These are phyloP conservation scores for Neria commutata DNA, from an alignment of 2,888 invertebrate species.

Conservation along the genomic window DNA sequence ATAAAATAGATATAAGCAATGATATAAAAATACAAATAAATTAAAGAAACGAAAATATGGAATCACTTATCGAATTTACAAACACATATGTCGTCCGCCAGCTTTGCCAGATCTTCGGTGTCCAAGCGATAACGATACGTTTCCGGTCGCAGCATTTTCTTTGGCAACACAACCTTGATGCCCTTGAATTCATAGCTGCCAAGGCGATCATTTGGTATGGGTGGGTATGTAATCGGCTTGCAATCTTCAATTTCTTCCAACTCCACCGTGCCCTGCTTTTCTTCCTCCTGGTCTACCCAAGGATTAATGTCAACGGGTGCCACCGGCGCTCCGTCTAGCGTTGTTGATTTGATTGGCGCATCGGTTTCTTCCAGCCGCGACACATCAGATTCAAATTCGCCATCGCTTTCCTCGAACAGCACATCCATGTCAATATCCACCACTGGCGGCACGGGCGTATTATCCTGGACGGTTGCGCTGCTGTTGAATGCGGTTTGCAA, in stretches of 20 bases:
- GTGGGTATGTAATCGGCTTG: conserved; percentile 18
- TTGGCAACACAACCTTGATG: conserved; percentile 32
- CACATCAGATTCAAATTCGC: too few relatives aligned
- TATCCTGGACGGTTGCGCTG: too few relatives aligned
- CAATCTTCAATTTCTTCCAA: conserved; percentile 16
- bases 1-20: too few relatives aligned
- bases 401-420: not conserved
- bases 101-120: conserved; percentile 18
- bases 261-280: conserved; percentile 24
- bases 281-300: conserved; percentile 29
- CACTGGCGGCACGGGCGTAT: too few relatives aligned
- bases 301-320: conserved; percentile 43
- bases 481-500: too few relatives aligned
- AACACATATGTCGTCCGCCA: conserved; percentile 31
- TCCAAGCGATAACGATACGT: conserved; percentile 34
- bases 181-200: conserved; percentile 32
- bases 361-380: too few relatives aligned
- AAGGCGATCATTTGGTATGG: conserved; percentile 25
- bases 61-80: conserved; percentile 31
- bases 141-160: conserved; percentile 24
- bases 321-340: conserved; percentile 34
- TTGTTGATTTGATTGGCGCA: not conserved
- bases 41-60: conserved; percentile 9
- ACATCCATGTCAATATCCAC: conserved; percentile 1
- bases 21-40: conserved; percentile 5